A percentile compares a stretch with the other conserved stretches of the same genome.
phyloP scores from a whole-genome alignment of 2,113 vertebrate genomes.

The Chaetura pelagica region DNA sequence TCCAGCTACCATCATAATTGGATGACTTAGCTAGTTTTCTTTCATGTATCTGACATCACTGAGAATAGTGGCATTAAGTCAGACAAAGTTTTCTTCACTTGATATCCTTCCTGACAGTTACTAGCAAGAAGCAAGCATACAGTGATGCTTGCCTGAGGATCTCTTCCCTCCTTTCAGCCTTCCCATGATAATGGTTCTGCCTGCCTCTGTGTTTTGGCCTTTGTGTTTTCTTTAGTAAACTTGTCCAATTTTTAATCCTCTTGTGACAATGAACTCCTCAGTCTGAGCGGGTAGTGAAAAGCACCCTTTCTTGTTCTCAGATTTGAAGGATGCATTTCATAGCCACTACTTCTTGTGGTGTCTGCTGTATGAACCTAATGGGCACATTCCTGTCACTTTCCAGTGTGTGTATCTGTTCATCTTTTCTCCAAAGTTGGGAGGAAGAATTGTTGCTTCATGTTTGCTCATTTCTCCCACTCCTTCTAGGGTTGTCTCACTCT shows the following conservation, averaged over 20 bases:
- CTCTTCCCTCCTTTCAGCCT: not conserved
- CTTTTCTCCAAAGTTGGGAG: not conserved
- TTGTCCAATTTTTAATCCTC: not conserved
- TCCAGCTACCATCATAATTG: not conserved
- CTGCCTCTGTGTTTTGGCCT: not conserved
- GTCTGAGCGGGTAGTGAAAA: not conserved
- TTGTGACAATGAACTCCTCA: not conserved
- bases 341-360: not conserved
- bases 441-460: conserved; percentile 1
- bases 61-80: not conserved
- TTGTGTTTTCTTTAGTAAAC: not conserved
- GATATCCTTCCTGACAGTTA: not conserved
- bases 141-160: not conserved
- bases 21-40: not conserved
- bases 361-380: not conserved
- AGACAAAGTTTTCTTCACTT: not conserved
- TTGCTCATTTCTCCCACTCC: not conserved
- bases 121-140: not conserved
- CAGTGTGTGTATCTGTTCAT: not conserved
- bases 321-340: not conserved
- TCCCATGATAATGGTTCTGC: not conserved
- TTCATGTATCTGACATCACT: not conserved
- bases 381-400: not conserved
- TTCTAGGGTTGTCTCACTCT: not conserved
- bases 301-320: not conserved